phyloP scores from a whole-genome alignment of 92 coral and sea anemone species.

The Chrysogorgia sp. region DNA sequence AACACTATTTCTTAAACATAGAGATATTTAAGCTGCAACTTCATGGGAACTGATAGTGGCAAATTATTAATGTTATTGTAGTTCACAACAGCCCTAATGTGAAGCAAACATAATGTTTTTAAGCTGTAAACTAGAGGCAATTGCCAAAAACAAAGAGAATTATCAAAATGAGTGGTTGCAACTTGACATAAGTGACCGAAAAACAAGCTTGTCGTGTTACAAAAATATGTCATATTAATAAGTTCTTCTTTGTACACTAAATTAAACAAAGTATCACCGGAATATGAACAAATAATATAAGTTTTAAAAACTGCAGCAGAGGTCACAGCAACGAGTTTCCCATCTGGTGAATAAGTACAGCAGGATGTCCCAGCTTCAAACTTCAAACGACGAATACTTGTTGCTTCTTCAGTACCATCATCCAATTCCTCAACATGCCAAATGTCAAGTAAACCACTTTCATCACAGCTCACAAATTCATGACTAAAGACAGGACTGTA shows the following conservation, averaged over 20 bases:
- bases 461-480: conserved; percentile 18
- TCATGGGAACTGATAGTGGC: neutral
- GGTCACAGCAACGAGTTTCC: neutral
- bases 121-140: neutral
- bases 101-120: conserved; percentile 1
- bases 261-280: neutral
- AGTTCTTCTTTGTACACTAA: neutral
- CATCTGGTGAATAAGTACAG: conserved; percentile 8
- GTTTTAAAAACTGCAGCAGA: neutral
- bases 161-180: neutral
- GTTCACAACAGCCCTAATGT: neutral
- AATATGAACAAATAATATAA: conserved; percentile 4
- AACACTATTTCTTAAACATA: conserved; percentile 2
- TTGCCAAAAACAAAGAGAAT: neutral
- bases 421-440: conserved; percentile 6
- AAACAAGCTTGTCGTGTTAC: neutral
- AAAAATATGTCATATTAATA: neutral
- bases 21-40: conserved; percentile 11
- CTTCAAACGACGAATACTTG: neutral
- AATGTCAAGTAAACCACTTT: neutral
- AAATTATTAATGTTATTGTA: neutral
- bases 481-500: neutral
- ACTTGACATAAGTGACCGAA: conserved; percentile 2
- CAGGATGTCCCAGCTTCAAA: neutral
- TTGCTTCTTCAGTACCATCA: neutral